Conservation (phyloP, 2,797 vertebrate species). For the Cirrhinus mrigala region DNA sequence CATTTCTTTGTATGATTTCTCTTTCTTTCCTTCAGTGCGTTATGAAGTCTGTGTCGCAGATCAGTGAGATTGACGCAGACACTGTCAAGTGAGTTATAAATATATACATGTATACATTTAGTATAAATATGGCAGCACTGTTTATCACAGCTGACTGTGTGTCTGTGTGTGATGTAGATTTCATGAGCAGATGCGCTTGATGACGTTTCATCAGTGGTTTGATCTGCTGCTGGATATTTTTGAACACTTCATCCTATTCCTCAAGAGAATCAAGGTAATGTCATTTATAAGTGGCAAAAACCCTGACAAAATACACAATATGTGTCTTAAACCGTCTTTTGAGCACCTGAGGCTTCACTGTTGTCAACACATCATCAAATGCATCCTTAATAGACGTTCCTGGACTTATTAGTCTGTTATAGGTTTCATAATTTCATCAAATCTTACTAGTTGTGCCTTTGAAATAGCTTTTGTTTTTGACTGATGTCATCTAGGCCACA, state of each 20-base stretch:
- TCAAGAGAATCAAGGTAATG: slow-evolving; percentile 92
- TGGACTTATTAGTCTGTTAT: no score
- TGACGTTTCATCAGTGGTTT: slow-evolving; percentile 89
- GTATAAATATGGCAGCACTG: background rate
- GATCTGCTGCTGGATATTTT: slow-evolving; percentile 90
- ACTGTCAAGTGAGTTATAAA: slow-evolving; percentile 68
- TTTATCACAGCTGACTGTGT: background rate
- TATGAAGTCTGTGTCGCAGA: slow-evolving; percentile 85
- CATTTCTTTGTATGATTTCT: background rate
- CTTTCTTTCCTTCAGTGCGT: slow-evolving; percentile 79
- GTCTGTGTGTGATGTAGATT: slow-evolving; percentile 77
- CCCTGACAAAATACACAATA: background rate
- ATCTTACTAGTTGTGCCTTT: background rate
- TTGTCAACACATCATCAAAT: no score
- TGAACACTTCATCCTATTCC: slow-evolving; percentile 89
- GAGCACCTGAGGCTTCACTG: no score
- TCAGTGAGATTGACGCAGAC: slow-evolving; percentile 93
- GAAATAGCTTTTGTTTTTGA: background rate
- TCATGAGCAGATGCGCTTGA: slow-evolving; percentile 89
- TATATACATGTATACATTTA: no score
- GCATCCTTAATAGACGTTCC: background rate
- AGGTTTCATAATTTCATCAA: background rate
- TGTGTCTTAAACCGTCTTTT: background rate
- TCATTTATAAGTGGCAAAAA: background rate
- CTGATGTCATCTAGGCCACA: background rate